phyloP scores from a whole-genome alignment of 2,113 vertebrate genomes.

The Strigops habroptila region DNA sequence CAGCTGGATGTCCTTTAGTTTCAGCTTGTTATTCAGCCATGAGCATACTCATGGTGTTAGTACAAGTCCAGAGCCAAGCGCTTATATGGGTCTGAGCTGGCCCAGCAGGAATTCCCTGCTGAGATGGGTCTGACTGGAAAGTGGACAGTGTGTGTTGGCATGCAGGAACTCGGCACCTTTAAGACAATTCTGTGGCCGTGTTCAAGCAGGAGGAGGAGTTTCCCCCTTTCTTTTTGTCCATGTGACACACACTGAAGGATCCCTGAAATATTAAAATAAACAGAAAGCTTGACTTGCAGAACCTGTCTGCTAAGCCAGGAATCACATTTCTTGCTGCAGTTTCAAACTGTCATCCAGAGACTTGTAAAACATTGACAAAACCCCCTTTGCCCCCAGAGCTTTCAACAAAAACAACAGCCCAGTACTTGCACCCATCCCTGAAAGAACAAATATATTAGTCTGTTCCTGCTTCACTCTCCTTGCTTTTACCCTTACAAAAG shows the following conservation, averaged over 20 bases:
- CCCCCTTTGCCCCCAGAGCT: constrained; percentile 21
- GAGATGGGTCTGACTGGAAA: background rate
- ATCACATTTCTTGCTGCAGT: constrained; percentile 61
- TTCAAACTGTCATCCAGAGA: constrained; percentile 45
- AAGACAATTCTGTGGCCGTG: background rate
- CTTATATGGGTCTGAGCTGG: background rate
- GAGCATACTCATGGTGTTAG: background rate
- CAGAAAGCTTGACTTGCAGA: constrained; percentile 67
- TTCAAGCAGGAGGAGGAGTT: constrained; percentile 32
- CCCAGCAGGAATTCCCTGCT: background rate
- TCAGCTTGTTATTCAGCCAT: background rate
- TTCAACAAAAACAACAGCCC: constrained; percentile 54
- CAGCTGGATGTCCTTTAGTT: background rate
- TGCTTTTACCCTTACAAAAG: background rate
- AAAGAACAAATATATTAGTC: constrained; percentile 44
- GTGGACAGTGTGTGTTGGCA: background rate
- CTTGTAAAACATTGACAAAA: constrained; percentile 53
- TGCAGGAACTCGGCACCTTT: constrained; percentile 25
- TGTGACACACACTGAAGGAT: constrained; percentile 58
- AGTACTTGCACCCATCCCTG: constrained; percentile 27
- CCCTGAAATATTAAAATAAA: constrained; percentile 67
- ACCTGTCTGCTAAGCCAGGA: constrained; percentile 67
- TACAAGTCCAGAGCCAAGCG: background rate
- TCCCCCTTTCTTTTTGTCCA: constrained; percentile 18
- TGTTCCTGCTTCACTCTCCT: background rate